Evolutionary conservation across 2,888 invertebrate species (phyloP).

Genomic region (Unio delphinus): DNA sequence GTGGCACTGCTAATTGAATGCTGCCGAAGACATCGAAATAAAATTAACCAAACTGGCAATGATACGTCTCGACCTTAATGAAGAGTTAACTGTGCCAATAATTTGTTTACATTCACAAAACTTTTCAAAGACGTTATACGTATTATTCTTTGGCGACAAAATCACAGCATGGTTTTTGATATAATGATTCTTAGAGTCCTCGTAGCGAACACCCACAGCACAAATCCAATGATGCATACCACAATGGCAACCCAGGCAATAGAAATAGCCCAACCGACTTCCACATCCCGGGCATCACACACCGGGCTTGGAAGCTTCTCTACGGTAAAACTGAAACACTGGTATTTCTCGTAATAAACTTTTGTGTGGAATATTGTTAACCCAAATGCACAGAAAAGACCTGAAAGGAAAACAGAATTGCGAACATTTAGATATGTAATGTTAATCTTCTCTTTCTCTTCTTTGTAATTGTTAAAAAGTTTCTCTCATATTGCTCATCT

Average conservation of each 20-base stretch:
- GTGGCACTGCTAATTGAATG: no score
- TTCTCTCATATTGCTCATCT: background rate
- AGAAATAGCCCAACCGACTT: slow-evolving; percentile 66
- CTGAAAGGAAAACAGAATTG: slow-evolving; percentile 74
- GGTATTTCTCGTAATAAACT: slow-evolving; percentile 72
- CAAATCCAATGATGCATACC: slow-evolving; percentile 85
- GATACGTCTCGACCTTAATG: no score
- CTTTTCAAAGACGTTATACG: no score
- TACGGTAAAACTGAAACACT: slow-evolving; percentile 49
- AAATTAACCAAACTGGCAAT: no score
- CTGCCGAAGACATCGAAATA: no score
- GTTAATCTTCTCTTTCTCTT: background rate
- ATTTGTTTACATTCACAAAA: no score
- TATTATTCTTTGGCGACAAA: no score
- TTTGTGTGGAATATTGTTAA: slow-evolving; percentile 94
- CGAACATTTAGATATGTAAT: background rate
- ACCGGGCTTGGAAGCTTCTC: slow-evolving; percentile 75
- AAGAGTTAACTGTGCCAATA: no score
- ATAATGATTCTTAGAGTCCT: slow-evolving; percentile 84
- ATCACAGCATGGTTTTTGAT: slow-evolving; percentile 63
- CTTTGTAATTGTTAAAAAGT: background rate
- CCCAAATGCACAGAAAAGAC: slow-evolving; percentile 91
- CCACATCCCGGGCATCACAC: slow-evolving; percentile 62
- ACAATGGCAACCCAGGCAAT: slow-evolving; percentile 84
- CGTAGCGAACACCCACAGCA: slow-evolving; percentile 87